phyloP scores from a whole-genome alignment of 2,888 invertebrate genomes.

The Rhogogaster chlorosoma region DNA sequence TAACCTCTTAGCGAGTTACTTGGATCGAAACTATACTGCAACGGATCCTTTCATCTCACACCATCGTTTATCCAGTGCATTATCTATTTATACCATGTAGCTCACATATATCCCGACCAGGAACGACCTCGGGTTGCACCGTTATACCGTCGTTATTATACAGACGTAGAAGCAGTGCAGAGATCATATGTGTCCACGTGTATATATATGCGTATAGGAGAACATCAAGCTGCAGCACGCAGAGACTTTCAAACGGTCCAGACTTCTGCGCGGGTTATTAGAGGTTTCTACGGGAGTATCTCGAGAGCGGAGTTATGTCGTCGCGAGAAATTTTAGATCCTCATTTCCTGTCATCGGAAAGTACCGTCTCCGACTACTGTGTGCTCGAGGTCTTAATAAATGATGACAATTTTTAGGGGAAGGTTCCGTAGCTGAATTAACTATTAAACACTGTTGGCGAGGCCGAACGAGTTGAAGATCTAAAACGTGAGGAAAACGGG shows the following conservation, averaged over 20 bases:
- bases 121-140: background rate
- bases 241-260: conserved; percentile 7
- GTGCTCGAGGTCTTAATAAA: background rate
- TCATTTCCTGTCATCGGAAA: conserved; percentile 63
- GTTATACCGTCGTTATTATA: conserved; percentile 1
- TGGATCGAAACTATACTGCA: conserved; percentile 53
- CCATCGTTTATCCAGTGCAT: conserved; percentile 66
- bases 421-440: background rate
- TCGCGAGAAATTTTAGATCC: conserved; percentile 60
- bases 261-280: background rate
- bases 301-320: conserved; percentile 12
- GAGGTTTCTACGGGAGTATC: background rate
- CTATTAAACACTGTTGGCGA: background rate
- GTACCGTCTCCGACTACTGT: conserved; percentile 11
- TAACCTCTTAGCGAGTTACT: conserved; percentile 60
- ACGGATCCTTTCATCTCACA: conserved; percentile 63
- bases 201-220: too few relatives aligned
- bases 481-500: conserved; percentile 31
- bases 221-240: background rate
- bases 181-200: background rate
- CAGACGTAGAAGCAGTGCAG: background rate
- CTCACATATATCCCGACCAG: background rate
- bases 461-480: conserved; percentile 1
- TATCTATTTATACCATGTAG: conserved; percentile 67
- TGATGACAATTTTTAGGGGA: conserved; percentile 1